phyloP scores from a whole-genome alignment of 2,113 vertebrate species.

The crab-eating macaque (Macaca fascicularis) region T2T-MFA8v1.1 NC_088379.1:44271501-44272000 shows the following conservation, averaged over 20 bases:
- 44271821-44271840: background rate
- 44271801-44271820: background rate
- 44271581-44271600: background rate
- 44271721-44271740: background rate
- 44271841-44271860: background rate
- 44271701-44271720: background rate
- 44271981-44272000: background rate
- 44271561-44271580: background rate
- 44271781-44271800: background rate
- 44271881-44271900: background rate
- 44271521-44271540: background rate
- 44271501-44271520: background rate
- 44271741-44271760: background rate
- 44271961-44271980: background rate
- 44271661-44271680: background rate
- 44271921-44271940: background rate
- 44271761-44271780: background rate
- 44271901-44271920: background rate
- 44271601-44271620: background rate
- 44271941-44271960: background rate
- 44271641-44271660: background rate
- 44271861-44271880: background rate
- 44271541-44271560: background rate
- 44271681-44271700: background rate
- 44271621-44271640: background rate